Percentiles rank a stretch among this genome's conserved stretches.
Conservation (phyloP, 2,888 invertebrate genomes). For the Ophioninae sp. region DNA sequence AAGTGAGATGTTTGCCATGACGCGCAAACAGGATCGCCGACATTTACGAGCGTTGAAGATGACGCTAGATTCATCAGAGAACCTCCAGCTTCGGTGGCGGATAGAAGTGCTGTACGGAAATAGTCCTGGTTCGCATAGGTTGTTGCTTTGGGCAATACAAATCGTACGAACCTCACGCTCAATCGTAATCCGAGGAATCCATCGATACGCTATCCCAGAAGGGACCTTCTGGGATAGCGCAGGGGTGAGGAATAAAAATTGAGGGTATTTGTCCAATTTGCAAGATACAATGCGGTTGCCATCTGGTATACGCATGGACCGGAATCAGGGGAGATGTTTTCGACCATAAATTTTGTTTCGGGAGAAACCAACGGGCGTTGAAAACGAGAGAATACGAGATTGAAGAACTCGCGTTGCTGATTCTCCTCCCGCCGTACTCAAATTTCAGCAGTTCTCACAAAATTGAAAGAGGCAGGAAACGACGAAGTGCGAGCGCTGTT, state of each 20-base stretch:
- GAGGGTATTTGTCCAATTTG: conserved; percentile 41
- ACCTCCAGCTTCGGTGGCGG: background rate
- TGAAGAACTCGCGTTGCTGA: background rate
- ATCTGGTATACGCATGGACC: background rate
- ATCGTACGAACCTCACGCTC: conserved; percentile 53
- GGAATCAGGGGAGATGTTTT: background rate
- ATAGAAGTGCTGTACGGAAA: background rate
- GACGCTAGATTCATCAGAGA: background rate
- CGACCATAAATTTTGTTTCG: background rate
- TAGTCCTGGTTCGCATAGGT: background rate
- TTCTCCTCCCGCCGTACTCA: conserved; percentile 27
- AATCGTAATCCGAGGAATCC: conserved; percentile 48
- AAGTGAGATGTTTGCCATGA: no score
- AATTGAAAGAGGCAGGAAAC: conserved; percentile 18
- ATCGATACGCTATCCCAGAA: conserved; percentile 13
- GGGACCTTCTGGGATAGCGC: no score
- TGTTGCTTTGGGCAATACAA: conserved; percentile 47
- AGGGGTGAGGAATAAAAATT: conserved; percentile 46
- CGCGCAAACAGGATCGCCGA: no score
- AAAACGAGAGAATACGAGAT: background rate
- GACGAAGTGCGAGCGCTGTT: background rate
- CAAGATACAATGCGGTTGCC: conserved; percentile 8
- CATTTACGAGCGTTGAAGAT: background rate
- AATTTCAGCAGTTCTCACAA: conserved; percentile 19
- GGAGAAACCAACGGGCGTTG: background rate